Conservation (phyloP, 2,113 vertebrate genomes). For the Odontophorus gujanensis region DNA sequence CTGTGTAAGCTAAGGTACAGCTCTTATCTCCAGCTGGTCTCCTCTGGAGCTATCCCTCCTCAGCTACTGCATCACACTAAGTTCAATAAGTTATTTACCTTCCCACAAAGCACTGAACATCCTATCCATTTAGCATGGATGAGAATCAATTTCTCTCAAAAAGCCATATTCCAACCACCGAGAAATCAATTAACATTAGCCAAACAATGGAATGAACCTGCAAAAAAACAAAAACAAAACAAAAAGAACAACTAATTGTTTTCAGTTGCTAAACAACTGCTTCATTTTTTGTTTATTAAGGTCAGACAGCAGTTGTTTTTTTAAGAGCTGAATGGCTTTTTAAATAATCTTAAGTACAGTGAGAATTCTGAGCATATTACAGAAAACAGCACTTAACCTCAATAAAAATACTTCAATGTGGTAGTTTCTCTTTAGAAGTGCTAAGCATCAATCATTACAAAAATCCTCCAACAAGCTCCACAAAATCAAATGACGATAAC, state of each 20-base stretch:
- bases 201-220: background rate
- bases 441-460: background rate
- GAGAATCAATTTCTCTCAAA: background rate
- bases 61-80: background rate
- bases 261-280: background rate
- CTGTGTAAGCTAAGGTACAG: background rate
- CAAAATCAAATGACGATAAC: constrained; percentile 3
- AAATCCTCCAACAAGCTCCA: background rate
- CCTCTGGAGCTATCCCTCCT: background rate
- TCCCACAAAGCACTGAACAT: background rate
- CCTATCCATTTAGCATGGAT: background rate
- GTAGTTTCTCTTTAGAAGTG: background rate
- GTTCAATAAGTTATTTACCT: background rate
- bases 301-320: background rate
- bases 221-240: background rate
- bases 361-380: background rate
- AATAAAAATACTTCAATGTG: background rate
- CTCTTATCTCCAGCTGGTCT: background rate
- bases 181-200: background rate
- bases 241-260: background rate
- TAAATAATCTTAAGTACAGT: background rate
- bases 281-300: background rate
- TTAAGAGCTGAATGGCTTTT: background rate
- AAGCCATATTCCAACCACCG: background rate
- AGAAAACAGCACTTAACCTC: background rate